Percentiles rank a stretch among this genome's conserved stretches.
These are phyloP conservation scores for Meda fulgida DNA, from an alignment of 2,797 vertebrate species.

Conservation along the genomic window DNA sequence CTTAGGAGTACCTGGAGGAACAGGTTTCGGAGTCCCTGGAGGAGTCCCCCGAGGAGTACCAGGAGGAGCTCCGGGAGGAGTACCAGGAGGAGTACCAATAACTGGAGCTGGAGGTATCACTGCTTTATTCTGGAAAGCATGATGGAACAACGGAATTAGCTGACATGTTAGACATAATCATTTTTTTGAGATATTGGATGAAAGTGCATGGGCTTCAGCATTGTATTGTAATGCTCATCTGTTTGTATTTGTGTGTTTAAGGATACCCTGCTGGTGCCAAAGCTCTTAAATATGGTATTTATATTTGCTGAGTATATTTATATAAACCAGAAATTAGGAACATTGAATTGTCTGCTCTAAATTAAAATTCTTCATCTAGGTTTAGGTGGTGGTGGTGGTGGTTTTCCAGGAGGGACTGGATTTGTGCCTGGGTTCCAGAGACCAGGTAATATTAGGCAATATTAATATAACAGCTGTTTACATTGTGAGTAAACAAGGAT, in stretches of 20 bases:
- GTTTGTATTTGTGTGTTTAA: conserved; percentile 18
- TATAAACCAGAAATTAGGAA: neutral
- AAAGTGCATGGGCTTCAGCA: neutral
- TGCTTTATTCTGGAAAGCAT: neutral
- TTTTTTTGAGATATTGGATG: neutral
- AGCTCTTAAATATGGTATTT: conserved; percentile 63
- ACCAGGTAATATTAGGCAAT: conserved; percentile 23
- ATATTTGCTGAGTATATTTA: neutral
- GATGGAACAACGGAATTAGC: neutral
- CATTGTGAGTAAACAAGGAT: neutral
- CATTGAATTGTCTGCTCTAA: neutral
- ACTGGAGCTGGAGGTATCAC: conserved; percentile 16
- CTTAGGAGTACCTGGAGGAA: neutral
- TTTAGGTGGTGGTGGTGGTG: conserved; percentile 37
- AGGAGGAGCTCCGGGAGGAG: neutral
- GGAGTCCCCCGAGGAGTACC: neutral
- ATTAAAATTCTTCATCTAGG: neutral
- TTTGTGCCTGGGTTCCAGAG: neutral
- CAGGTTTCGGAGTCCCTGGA: neutral
- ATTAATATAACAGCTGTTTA: neutral
- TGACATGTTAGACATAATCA: neutral
- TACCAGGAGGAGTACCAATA: conserved; percentile 2
- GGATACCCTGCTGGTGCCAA: conserved; percentile 63
- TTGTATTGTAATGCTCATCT: neutral
- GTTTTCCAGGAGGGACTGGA: conserved; percentile 32